Conservation (phyloP, 2,113 vertebrate genomes). For the Marcusenius ussheri region DNA sequence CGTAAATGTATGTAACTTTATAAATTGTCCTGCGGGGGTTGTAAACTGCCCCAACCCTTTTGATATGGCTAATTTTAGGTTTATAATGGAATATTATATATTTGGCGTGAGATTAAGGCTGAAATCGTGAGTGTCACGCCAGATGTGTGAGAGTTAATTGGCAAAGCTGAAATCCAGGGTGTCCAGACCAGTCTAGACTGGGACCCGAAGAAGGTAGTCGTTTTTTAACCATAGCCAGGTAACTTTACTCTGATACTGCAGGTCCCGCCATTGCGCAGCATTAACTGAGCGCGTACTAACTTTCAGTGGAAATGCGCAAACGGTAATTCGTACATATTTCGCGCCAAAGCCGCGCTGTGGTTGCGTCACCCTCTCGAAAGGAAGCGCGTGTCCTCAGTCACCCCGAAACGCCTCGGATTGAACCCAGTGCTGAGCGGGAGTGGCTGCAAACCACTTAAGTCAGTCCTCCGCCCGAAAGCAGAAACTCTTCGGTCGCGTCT, state of each 20-base stretch:
- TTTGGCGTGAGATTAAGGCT: too few relatives aligned
- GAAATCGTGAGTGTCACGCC: too few relatives aligned
- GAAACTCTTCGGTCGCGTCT: neutral
- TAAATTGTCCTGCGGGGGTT: too few relatives aligned
- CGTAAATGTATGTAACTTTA: too few relatives aligned
- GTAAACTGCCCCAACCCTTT: too few relatives aligned
- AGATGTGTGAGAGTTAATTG: too few relatives aligned
- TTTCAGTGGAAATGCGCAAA: neutral
- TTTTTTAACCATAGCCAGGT: neutral
- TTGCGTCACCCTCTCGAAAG: neutral
- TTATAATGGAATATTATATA: too few relatives aligned
- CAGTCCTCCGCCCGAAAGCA: neutral
- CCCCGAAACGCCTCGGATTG: neutral
- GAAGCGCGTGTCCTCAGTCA: neutral
- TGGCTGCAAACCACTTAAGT: neutral
- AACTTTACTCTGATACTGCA: neutral
- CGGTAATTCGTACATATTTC: neutral
- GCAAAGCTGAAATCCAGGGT: neutral
- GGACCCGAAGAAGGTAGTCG: neutral
- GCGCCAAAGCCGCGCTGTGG: neutral
- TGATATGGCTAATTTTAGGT: too few relatives aligned
- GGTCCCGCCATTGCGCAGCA: neutral
- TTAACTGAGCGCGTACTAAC: neutral
- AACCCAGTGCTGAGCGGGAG: neutral
- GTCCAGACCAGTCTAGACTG: neutral